A percentile compares a stretch with the other conserved stretches of the same genome.
These are phyloP conservation scores for Amphimallon solstitiale DNA, from an alignment of 2,888 invertebrate species.

Conservation along the genomic window DNA sequence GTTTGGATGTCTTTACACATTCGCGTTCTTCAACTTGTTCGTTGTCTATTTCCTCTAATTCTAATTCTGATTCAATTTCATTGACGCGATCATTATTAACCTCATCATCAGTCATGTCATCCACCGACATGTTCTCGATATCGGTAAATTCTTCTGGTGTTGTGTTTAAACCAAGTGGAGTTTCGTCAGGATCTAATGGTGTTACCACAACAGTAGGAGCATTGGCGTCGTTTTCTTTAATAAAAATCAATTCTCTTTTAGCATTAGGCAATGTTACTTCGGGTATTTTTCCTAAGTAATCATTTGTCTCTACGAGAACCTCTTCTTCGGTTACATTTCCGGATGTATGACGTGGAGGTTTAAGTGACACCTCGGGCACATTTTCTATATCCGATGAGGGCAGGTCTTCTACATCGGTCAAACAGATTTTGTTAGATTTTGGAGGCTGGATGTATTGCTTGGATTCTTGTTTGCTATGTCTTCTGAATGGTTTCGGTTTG, in stretches of 20 bases:
- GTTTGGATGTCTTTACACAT: conserved; percentile 44
- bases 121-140: conserved; percentile 61
- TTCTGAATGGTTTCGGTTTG: background rate
- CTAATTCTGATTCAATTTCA: conserved; percentile 42
- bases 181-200: conserved; percentile 33
- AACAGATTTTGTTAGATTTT: conserved; percentile 50
- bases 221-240: conserved; percentile 56
- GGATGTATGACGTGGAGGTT: background rate
- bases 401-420: conserved; percentile 61
- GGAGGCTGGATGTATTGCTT: conserved; percentile 48
- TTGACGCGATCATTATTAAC: conserved; percentile 8
- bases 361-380: conserved; percentile 48
- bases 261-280: conserved; percentile 60
- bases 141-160: conserved; percentile 51
- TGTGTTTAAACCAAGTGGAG: conserved; percentile 33
- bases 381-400: conserved; percentile 56
- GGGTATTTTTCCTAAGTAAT: conserved; percentile 43
- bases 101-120: conserved; percentile 49
- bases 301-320: conserved; percentile 44
- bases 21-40: conserved; percentile 51
- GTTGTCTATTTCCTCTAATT: conserved; percentile 49
- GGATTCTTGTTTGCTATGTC: conserved; percentile 43
- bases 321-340: conserved; percentile 48
- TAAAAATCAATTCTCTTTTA: conserved; percentile 63
- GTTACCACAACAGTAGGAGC: conserved; percentile 53